Conservation (phyloP, 64 coral and sea anemone species). For the Astreopora myriophthalma region DNA sequence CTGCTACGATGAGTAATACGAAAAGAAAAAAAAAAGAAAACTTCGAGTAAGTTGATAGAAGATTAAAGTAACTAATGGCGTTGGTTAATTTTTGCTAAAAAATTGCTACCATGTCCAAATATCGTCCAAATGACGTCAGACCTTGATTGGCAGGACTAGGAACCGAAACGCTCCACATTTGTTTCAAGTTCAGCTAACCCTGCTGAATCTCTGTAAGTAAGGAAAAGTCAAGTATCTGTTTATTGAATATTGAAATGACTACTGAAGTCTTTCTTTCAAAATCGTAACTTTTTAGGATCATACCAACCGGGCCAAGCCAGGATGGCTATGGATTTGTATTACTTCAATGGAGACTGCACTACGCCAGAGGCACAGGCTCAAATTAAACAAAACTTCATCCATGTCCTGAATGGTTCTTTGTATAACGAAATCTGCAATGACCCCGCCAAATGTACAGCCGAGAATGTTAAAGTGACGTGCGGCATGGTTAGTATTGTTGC, state of each 20-base stretch:
- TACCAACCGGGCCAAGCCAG: slow-evolving; percentile 14
- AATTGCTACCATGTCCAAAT: background rate
- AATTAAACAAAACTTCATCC: slow-evolving; percentile 66
- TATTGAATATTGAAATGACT: background rate
- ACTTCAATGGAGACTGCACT: slow-evolving; percentile 55
- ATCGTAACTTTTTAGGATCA: slow-evolving; percentile 20
- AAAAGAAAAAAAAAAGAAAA: background rate
- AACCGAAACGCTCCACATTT: background rate
- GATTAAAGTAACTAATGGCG: background rate
- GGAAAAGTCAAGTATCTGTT: background rate
- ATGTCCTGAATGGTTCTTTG: slow-evolving; percentile 46
- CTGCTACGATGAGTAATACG: background rate
- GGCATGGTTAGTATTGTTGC: background rate
- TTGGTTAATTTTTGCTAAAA: background rate
- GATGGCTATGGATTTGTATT: slow-evolving; percentile 64
- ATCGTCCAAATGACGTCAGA: background rate
- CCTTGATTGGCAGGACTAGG: background rate
- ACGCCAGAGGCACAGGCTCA: slow-evolving; percentile 34
- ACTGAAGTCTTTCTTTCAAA: background rate
- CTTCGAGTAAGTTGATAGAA: background rate
- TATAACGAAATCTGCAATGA: slow-evolving; percentile 46
- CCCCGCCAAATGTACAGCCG: slow-evolving; percentile 41
- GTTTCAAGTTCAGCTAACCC: background rate
- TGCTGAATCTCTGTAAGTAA: background rate
- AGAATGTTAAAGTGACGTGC: slow-evolving; percentile 58